Percentiles rank a stretch among this genome's conserved stretches.
These are phyloP conservation scores for Vidua macroura DNA, from an alignment of 2,113 vertebrate genomes.

Conservation along the genomic window DNA sequence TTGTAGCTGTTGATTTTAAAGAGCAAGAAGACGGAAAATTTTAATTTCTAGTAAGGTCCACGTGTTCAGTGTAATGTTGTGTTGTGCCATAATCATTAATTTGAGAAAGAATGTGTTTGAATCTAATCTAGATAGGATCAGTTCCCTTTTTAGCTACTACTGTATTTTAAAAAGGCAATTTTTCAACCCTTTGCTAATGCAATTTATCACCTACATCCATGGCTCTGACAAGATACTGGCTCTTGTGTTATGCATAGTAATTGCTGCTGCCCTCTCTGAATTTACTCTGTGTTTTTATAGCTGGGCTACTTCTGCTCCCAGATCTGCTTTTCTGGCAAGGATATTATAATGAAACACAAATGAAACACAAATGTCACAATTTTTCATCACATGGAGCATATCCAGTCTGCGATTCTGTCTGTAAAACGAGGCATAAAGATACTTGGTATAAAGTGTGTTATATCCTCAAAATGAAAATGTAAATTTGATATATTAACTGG, in stretches of 20 bases:
- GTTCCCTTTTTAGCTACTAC: constrained; percentile 37
- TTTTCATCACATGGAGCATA: neutral
- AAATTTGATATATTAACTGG: neutral
- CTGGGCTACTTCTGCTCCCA: neutral
- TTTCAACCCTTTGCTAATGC: constrained; percentile 30
- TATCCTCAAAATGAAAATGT: neutral
- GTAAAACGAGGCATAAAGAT: neutral
- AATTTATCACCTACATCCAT: constrained; percentile 53
- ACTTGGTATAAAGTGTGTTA: neutral
- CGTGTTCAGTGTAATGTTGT: neutral
- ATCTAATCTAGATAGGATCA: constrained; percentile 47
- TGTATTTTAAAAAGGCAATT: constrained; percentile 64
- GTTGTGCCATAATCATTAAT: neutral
- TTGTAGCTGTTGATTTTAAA: neutral
- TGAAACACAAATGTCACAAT: neutral
- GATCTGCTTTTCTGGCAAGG: neutral
- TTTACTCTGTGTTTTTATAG: neutral
- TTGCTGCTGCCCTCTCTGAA: constrained; percentile 24
- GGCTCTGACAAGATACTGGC: constrained; percentile 30
- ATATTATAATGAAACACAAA: neutral
- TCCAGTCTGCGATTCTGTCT: neutral
- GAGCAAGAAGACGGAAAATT: neutral
- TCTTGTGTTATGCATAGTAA: constrained; percentile 44
- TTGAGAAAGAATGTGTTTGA: neutral
- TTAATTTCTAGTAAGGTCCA: neutral